A percentile compares a stretch with the other conserved stretches of the same genome.
Conservation (phyloP, 2,888 invertebrate species). For the Lucinisca nassula region DNA sequence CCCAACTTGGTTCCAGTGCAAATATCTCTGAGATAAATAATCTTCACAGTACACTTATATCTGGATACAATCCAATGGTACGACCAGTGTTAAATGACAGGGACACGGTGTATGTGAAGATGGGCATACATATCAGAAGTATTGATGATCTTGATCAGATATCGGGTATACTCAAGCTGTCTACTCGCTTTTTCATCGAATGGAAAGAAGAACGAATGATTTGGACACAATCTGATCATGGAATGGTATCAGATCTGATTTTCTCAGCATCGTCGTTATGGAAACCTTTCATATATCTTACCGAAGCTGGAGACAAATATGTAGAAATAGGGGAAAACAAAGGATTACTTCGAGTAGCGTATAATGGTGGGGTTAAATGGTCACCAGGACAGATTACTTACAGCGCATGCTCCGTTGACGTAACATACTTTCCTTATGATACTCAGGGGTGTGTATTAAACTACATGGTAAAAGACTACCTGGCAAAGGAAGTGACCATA, state of each 20-base stretch:
- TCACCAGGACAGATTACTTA: slow-evolving; percentile 14
- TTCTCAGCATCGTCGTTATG: slow-evolving; percentile 44
- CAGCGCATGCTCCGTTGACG: slow-evolving; percentile 44
- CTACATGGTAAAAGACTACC: neutral
- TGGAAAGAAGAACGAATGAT: neutral
- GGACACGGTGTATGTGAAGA: too few relatives aligned
- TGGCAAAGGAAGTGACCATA: neutral
- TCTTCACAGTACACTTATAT: too few relatives aligned
- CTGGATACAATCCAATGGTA: too few relatives aligned
- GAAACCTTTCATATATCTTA: slow-evolving; percentile 39
- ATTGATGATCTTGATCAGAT: neutral
- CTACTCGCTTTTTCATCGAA: neutral
- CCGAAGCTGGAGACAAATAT: slow-evolving; percentile 27
- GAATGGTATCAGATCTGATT: slow-evolving; percentile 5
- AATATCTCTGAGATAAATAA: too few relatives aligned
- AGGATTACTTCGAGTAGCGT: neutral
- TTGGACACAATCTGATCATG: slow-evolving; percentile 15
- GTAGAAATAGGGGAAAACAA: slow-evolving; percentile 18
- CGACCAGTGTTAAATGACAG: too few relatives aligned
- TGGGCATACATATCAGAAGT: too few relatives aligned
- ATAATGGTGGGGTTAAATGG: slow-evolving; percentile 39
- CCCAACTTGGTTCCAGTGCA: too few relatives aligned
- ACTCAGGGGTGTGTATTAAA: slow-evolving; percentile 36
- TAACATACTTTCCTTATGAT: slow-evolving; percentile 58
- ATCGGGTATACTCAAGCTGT: neutral